Conservation (phyloP, 2,888 invertebrate species). For the Tineola bisselliella region DNA sequence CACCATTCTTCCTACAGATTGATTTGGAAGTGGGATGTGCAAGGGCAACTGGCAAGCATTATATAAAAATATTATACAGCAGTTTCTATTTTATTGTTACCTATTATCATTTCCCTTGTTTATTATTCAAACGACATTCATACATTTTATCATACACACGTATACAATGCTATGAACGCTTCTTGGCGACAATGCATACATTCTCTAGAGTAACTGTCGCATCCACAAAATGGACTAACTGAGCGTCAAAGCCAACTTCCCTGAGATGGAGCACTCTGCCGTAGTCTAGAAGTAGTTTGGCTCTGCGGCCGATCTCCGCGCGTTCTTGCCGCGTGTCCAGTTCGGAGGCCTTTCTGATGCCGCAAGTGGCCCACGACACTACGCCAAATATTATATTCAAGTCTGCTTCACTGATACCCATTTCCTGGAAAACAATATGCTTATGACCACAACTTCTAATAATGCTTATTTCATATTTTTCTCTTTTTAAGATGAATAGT, state of each 20-base stretch:
- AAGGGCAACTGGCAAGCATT: no score
- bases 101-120: no score
- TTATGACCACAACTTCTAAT: no score
- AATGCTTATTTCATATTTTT: neutral
- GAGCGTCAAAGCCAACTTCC: constrained; percentile 66
- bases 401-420: constrained; percentile 69
- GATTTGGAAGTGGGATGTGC: no score
- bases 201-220: constrained; percentile 78
- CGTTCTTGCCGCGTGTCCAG: constrained; percentile 17
- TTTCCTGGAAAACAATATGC: constrained; percentile 38
- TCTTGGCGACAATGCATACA: constrained; percentile 75
- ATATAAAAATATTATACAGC: no score
- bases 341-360: constrained; percentile 73
- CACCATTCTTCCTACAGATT: no score
- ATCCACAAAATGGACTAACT: constrained; percentile 74
- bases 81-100: no score
- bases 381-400: constrained; percentile 82
- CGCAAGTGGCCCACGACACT: constrained; percentile 92
- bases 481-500: no score
- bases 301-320: constrained; percentile 71
- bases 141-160: no score
- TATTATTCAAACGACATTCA: no score
- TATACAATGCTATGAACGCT: no score
- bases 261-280: constrained; percentile 74
- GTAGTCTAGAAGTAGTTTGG: constrained; percentile 82